Evolutionary conservation across 1,140 invertebrate species (phyloP).

Genomic region (Drosophila tsacasi): DNA sequence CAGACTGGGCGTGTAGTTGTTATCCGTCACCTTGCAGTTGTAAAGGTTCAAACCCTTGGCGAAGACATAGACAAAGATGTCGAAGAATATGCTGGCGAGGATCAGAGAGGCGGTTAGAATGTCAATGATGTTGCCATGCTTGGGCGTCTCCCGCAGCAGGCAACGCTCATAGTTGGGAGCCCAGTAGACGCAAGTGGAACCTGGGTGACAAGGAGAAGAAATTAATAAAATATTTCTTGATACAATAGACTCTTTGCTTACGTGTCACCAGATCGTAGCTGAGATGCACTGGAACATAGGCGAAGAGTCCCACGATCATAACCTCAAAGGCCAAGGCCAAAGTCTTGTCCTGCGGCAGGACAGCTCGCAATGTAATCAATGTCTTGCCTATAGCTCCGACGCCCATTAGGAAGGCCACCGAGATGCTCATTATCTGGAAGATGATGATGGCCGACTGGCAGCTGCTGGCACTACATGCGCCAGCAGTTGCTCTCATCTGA

Average conservation of each 20-base stretch:
- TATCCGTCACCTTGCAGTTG: conserved; percentile 82
- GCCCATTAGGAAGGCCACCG: conserved; percentile 84
- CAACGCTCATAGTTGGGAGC: conserved; percentile 74
- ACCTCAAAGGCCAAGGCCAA: conserved; percentile 87
- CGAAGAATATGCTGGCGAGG: conserved; percentile 75
- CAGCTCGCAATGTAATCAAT: conserved; percentile 86
- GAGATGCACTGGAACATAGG: conserved; percentile 87
- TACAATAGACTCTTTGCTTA: conserved; percentile 57
- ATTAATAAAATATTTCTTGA: neutral
- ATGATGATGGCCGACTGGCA: conserved; percentile 87
- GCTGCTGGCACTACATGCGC: conserved; percentile 86
- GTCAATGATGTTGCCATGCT: conserved; percentile 82
- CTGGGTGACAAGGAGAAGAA: conserved; percentile 35
- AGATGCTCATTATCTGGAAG: conserved; percentile 86
- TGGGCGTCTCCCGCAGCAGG: conserved; percentile 74
- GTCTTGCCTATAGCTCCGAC: conserved; percentile 87
- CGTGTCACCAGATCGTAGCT: conserved; percentile 86
- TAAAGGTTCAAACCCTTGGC: conserved; percentile 78
- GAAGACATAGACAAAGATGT: conserved; percentile 73
- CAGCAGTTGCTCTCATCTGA: conserved; percentile 83
- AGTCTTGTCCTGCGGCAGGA: conserved; percentile 87
- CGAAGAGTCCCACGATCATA: conserved; percentile 86
- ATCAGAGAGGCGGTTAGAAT: conserved; percentile 76
- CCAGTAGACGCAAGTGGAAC: conserved; percentile 83
- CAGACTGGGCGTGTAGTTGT: conserved; percentile 76